Evolutionary conservation across 2,797 vertebrate genomes (phyloP).

Genomic region (Taenioides sp.): DNA sequence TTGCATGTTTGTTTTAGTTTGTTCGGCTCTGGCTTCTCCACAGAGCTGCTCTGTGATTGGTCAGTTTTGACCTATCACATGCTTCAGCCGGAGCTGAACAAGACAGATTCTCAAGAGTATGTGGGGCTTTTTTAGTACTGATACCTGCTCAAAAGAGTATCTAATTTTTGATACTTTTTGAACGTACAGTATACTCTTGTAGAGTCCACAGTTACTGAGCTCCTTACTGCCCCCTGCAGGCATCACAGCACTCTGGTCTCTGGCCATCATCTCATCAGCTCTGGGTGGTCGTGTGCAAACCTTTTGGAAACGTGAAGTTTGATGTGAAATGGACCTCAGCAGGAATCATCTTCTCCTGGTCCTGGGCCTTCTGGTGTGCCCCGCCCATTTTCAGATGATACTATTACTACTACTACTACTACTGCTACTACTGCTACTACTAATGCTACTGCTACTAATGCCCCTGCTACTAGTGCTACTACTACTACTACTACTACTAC

Average conservation of each 20-base stretch:
- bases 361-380: slow-evolving; percentile 83
- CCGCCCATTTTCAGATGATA: slow-evolving; percentile 87
- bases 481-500: not conserved
- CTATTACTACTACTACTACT: slow-evolving; percentile 64
- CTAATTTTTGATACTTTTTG: too few species aligned
- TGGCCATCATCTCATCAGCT: slow-evolving; percentile 89
- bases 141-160: too few species aligned
- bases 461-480: not conserved
- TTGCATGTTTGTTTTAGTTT: too few species aligned
- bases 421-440: not conserved
- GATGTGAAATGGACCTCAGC: slow-evolving; percentile 81
- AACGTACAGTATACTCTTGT: too few species aligned
- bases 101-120: too few species aligned
- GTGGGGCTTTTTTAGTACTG: too few species aligned
- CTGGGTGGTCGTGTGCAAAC: slow-evolving; percentile 91
- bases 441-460: not conserved
- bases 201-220: too few species aligned
- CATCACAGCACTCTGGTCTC: slow-evolving; percentile 87
- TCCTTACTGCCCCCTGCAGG: slow-evolving; percentile 71
- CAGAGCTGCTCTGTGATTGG: too few species aligned
- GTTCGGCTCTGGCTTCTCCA: too few species aligned
- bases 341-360: slow-evolving; percentile 86
- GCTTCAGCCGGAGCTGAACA: too few species aligned
- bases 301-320: slow-evolving; percentile 89
- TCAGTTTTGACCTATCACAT: too few species aligned